Conservation (phyloP, 53 echinoderm and acorn worm species). For the Crossaster papposus region DNA sequence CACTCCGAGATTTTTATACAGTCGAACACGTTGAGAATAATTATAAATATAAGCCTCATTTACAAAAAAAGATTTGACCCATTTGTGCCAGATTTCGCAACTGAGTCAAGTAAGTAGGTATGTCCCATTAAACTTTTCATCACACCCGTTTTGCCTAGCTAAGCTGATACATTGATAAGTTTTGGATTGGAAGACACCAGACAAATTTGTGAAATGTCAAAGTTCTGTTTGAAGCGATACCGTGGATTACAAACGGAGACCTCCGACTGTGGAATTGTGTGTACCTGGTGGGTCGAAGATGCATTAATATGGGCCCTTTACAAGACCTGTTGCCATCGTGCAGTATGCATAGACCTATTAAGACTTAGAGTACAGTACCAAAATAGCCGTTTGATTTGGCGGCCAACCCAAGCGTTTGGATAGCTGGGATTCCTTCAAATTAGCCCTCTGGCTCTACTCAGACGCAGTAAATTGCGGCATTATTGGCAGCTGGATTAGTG, state of each 20-base stretch:
- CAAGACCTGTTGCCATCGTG: not conserved
- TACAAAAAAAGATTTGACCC: no score
- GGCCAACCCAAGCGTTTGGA: not conserved
- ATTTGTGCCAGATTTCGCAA: no score
- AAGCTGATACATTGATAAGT: no score
- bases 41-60: no score
- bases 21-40: no score
- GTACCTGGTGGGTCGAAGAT: not conserved
- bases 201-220: no score
- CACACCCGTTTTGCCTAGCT: no score
- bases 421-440: slow-evolving; percentile 27
- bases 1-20: not conserved
- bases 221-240: not conserved
- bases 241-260: not conserved
- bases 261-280: not conserved
- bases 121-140: no score
- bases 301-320: not conserved
- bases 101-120: no score
- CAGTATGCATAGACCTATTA: not conserved
- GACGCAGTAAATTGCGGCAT: not conserved
- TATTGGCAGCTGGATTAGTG: not conserved
- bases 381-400: not conserved
- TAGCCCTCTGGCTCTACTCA: not conserved
- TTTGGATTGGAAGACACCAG: no score
- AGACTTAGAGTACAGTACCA: not conserved